These are phyloP conservation scores for Metalampra italica DNA, from an alignment of 2,888 invertebrate species.

Conservation along the genomic window DNA sequence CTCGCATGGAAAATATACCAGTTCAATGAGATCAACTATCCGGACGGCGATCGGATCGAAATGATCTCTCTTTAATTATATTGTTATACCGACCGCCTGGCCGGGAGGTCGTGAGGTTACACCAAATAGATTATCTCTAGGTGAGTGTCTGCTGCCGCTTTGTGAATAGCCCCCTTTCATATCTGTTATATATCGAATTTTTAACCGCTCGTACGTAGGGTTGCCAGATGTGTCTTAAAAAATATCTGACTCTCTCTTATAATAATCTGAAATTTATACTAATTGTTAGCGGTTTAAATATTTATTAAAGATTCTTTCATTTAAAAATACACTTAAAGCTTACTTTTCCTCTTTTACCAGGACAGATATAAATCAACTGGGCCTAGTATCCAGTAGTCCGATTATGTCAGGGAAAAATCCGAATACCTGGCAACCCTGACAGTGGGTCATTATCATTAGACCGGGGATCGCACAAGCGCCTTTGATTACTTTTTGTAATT, in stretches of 20 bases:
- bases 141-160: conserved; percentile 60
- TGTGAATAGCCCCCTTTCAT: conserved; percentile 40
- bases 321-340: too few species aligned
- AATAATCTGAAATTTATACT: too few species aligned
- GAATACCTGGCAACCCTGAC: neutral
- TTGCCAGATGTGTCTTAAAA: neutral
- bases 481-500: conserved; percentile 67
- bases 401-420: too few species aligned
- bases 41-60: conserved; percentile 29
- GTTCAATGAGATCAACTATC: neutral
- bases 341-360: too few species aligned
- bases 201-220: conserved; percentile 20
- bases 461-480: conserved; percentile 48
- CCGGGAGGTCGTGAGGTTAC: conserved; percentile 74
- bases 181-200: conserved; percentile 65
- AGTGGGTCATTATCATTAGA: conserved; percentile 59
- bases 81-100: conserved; percentile 62
- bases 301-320: too few species aligned
- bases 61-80: conserved; percentile 76
- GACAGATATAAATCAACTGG: too few species aligned
- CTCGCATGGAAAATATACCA: neutral
- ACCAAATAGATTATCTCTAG: conserved; percentile 75
- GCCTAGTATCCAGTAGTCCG: too few species aligned
- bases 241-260: too few species aligned
- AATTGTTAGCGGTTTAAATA: too few species aligned